Base-by-base conservation (phyloP, 2,113 vertebrate species). In the Zeus faber region DNA sequence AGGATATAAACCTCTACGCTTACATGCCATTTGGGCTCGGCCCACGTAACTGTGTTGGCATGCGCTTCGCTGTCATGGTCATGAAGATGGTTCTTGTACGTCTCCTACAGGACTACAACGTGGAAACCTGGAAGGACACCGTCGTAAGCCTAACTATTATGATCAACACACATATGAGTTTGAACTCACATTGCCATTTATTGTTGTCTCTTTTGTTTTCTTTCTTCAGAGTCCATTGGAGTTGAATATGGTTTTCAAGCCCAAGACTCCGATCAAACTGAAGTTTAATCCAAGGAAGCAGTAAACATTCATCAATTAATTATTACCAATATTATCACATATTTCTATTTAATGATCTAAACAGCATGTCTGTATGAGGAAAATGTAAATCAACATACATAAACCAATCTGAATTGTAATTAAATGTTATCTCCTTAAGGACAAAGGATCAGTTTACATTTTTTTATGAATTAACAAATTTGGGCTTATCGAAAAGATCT, bases 31-130 rank as follows among this genome's bases (percentile, higher is more conserved):
- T 86, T 43, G 84, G 84, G 0, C 33, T 81, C 0, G 84, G 84
- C 0, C 84, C 84, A 52, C 77, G 84, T 6, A 86, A 86, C 72
- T 86, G 84, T 4, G 4, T 86, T 1, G 84, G 84, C 54, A 77
- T 81, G 81, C 80, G 80, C n/a, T 86, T 73, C 16, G 84, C 80
- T 2, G 0, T 78, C 45, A 70, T 84, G 3, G 46, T 62, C 23
- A 16, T 80, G 63, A 86, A 84, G 29, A 53, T 73, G 74, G 1
- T 81, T 2, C 0, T 83, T 2, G 65, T 81, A 6, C 64, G 80
- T 29, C 43, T 86, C 43, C 66, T 86, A 47, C 84, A 81, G 72
- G 31, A 5, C 1, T 84, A 83, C 77, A 67, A 41, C 14, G 0
- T 86, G 54, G 67, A 84, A 57, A 69, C 77, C 0, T 86, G 80